Evolutionary conservation across 2,888 invertebrate genomes (phyloP).

Genomic region (Protodeltote pygarga): DNA sequence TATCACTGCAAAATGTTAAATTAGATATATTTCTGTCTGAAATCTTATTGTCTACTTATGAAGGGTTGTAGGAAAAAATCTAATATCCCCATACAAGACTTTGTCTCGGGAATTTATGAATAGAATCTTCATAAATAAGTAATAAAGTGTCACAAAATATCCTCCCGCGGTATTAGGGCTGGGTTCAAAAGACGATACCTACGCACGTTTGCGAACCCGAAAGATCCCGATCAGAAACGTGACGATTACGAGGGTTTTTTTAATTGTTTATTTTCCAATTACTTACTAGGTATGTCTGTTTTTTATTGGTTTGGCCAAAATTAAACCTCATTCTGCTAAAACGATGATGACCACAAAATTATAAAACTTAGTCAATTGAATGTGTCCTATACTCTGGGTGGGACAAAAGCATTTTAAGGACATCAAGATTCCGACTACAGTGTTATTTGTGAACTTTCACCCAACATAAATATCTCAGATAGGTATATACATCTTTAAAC

Average conservation of each 20-base stretch:
- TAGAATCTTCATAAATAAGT: conserved; percentile 54
- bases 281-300: too few relatives aligned
- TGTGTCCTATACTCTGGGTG: too few relatives aligned
- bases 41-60: too few relatives aligned
- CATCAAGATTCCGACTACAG: conserved; percentile 31
- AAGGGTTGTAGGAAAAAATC: conserved; percentile 44
- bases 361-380: too few relatives aligned
- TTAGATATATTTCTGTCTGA: conserved; percentile 21
- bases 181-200: conserved; percentile 11
- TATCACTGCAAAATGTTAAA: conserved; percentile 8
- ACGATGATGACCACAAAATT: too few relatives aligned
- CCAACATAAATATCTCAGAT: conserved; percentile 36
- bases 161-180: conserved; percentile 17
- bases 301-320: too few relatives aligned
- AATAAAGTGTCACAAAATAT: conserved; percentile 38
- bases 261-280: too few relatives aligned
- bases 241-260: too few relatives aligned
- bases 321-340: too few relatives aligned
- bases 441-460: conserved; percentile 26
- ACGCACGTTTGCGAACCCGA: conserved; percentile 19
- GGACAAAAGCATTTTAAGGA: conserved; percentile 13
- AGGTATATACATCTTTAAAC: conserved; percentile 23
- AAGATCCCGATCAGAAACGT: conserved; percentile 1
- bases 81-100: conserved; percentile 40
- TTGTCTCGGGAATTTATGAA: conserved; percentile 53